Evolutionary conservation across 2,113 vertebrate species (phyloP).

Genomic region (Myrmecobius fasciatus): DNA sequence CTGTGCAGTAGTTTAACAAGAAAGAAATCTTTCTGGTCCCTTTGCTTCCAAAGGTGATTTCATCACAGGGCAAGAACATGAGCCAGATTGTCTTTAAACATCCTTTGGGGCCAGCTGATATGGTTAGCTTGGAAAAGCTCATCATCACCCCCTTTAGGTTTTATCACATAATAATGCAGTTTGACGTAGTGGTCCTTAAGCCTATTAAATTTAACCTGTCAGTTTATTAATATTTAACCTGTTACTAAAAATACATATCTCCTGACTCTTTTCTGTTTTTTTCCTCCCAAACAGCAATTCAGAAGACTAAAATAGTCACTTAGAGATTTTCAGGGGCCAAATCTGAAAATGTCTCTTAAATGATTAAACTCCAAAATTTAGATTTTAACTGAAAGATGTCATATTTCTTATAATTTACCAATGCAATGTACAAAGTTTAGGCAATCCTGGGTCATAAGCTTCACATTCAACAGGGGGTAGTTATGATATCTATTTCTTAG

Average conservation of each 20-base stretch:
- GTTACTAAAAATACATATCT: conserved; percentile 77
- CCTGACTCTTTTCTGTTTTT: conserved; percentile 71
- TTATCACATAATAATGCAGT: conserved; percentile 63
- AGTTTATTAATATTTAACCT: conserved; percentile 73
- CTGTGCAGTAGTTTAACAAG: conserved; percentile 20
- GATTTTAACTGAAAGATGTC: conserved; percentile 35
- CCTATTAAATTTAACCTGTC: conserved; percentile 64
- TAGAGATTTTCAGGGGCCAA: conserved; percentile 66
- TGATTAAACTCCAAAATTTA: conserved; percentile 59
- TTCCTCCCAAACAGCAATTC: conserved; percentile 74
- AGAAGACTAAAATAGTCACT: conserved; percentile 71
- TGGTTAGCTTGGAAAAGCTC: conserved; percentile 42
- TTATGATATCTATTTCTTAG: background rate
- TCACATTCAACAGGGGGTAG: background rate
- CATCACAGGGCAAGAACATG: background rate
- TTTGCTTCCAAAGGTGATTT: conserved; percentile 12
- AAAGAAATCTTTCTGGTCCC: conserved; percentile 46
- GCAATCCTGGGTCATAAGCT: background rate
- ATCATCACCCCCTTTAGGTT: conserved; percentile 9
- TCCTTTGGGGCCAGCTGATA: conserved; percentile 23
- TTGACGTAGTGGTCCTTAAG: conserved; percentile 55
- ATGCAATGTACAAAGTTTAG: background rate
- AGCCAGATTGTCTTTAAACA: conserved; percentile 3
- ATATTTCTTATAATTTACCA: background rate
- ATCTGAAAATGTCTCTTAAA: conserved; percentile 65